Conservation (phyloP, 2,113 vertebrate species). For the Rafetus swinhoei region DNA sequence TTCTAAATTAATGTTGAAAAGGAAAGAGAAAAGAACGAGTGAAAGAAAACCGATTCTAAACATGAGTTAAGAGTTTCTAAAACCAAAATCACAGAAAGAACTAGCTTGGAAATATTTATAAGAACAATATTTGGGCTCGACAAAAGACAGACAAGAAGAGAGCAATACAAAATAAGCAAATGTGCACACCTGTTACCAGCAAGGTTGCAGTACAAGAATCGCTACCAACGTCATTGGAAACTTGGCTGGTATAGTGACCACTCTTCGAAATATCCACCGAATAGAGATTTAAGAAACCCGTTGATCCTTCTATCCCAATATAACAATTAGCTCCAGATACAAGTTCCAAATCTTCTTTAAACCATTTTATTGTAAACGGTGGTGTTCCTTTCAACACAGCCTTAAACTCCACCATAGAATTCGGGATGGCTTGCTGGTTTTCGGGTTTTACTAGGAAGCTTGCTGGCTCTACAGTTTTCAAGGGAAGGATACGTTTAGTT, state of each 20-base stretch:
- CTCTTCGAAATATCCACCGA: constrained; percentile 88
- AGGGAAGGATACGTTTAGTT: constrained; percentile 73
- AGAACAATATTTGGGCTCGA: constrained; percentile 48
- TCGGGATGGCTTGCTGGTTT: constrained; percentile 88
- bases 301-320: constrained; percentile 89
- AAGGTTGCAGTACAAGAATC: constrained; percentile 90
- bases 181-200: constrained; percentile 88
- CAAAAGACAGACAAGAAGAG: constrained; percentile 29
- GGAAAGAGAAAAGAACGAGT: constrained; percentile 41
- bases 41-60: constrained; percentile 20
- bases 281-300: constrained; percentile 93
- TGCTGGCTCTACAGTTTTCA: constrained; percentile 89
- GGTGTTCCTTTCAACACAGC: constrained; percentile 92
- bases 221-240: constrained; percentile 96
- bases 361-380: constrained; percentile 94
- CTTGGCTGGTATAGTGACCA: constrained; percentile 92
- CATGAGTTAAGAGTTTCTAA: background rate
- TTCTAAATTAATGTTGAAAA: background rate
- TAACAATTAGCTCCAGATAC: constrained; percentile 91
- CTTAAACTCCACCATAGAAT: constrained; percentile 92
- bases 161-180: constrained; percentile 49
- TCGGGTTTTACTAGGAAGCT: constrained; percentile 91
- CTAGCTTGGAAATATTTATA: background rate
- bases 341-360: constrained; percentile 94
- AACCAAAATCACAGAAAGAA: background rate